Evolutionary conservation across 2,797 vertebrate genomes (phyloP), one percentile per base, ranked within the genome.

Genomic region (Brachymystax lenok): DNA sequence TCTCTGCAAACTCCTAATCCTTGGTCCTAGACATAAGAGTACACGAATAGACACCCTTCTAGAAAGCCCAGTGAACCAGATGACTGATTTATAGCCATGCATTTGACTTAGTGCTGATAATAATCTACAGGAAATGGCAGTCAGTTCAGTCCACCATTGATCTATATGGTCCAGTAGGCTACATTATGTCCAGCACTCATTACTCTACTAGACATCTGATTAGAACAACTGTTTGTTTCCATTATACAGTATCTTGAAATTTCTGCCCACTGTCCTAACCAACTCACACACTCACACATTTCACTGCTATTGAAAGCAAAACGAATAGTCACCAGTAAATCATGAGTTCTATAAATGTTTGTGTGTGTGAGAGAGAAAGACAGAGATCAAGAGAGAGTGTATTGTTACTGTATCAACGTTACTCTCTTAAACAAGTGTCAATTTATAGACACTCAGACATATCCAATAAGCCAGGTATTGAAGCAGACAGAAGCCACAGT

Each of bases 181-280:
- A 74, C 80, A 78, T 82, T 76, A 74, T 78, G 83, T 87, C 85
- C 86, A 88, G 82, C 70, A 51, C 83, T 87, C 88, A 88, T 46
- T 46, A 46, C 40, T 46, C 40, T 46, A 46, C 3, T 3, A 63
- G 59, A 81, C 73, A 66, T 30, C 27, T 1, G 63, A 27, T 14
- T 80, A 83, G 72, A 84, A 78, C 84, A 84, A 70, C 73, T 27
- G 80, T 81, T 77, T 79, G 75, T 7, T 78, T 5, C 74, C 80
- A 46, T 52, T 78, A 84, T 81, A 84, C 59, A 24, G 59, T 13
- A 81, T 90, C 77, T 66, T 80, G 70, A 77, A 75, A 77, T 77
- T 76, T 70, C 72, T 54, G 59, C 72, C 84, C 81, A 77, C 68
- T 73, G n/a, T 70, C 74, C 61, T 70, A 52, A 28, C 28, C 66